Evolutionary conservation across 2,888 invertebrate species (phyloP), one percentile per base, ranked within the genome.

Genomic region (Volucella bombylans): DNA sequence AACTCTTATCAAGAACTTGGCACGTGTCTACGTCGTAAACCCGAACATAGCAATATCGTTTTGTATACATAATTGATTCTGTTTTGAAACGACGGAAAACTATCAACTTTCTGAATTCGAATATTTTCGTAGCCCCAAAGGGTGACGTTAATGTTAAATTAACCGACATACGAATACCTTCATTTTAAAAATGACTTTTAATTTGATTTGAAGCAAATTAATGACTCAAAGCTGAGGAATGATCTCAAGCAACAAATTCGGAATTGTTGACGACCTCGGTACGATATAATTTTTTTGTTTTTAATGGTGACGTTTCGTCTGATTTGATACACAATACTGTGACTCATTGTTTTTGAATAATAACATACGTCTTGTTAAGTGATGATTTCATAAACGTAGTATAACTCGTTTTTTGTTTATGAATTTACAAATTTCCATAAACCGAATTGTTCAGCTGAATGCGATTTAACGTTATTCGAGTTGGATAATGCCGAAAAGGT

Each of bases 291-390:
- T 31, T 31, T 6, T 31, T 31, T 31, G 6, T 31, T 64, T 39
- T 62, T 50, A 47, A 11, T 14, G 64, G 73, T 55, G 64, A 64
- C 73, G 64, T 47, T 55, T 11, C 38, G 73, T 73, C 73, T 73
- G 73, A 73, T 15, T 41, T 41, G 57, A 41, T 45, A 38, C 8
- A 39, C 9, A n/a, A 54, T 14, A 14, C n/a, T n/a, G 39, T 73
- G 73, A 73, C 18, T 73, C 72, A 62, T 15, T 62, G 47, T 47
- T 68, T 52, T 67, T 67, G 31, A 31, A 31, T 31, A 31, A 31
- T 31, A 23, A 23, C 18, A 23, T 23, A 6, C 31, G 57, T 71
- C 50, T 59, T 12, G 50, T 43, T 71, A 23, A 52, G 23, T 38
- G 72, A 54, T 73, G 73, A 73, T 73, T 54, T 73, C 73, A 73